A percentile compares a stretch with the other conserved stretches of the same genome.
These are phyloP conservation scores for Malurus elegans DNA, from an alignment of 2,113 vertebrate genomes.

Conservation along the genomic window DNA sequence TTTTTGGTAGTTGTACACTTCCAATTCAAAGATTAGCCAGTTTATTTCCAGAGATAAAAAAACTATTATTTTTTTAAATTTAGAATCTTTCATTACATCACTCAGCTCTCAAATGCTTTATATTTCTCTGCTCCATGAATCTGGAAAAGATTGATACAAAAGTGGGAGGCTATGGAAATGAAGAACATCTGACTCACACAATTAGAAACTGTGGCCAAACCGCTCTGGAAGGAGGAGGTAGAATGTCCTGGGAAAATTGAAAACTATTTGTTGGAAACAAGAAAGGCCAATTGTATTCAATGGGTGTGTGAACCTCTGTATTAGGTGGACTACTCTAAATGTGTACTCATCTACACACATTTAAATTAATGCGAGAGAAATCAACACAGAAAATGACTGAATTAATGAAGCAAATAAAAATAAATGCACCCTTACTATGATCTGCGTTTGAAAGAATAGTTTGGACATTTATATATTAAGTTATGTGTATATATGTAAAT, in stretches of 20 bases:
- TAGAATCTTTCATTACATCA: not conserved
- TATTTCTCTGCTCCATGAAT: not conserved
- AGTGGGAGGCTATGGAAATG: conserved; percentile 53
- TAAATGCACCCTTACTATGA: not conserved
- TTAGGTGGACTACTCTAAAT: not conserved
- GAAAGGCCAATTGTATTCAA: not conserved
- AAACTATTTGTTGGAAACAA: not conserved
- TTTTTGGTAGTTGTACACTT: not conserved
- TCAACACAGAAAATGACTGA: not conserved
- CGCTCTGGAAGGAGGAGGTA: conserved; percentile 19
- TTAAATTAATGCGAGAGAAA: not conserved
- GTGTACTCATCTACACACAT: not conserved
- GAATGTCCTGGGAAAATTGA: conserved; percentile 29
- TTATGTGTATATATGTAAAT: not conserved
- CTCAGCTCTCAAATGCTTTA: not conserved
- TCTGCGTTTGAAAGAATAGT: not conserved
- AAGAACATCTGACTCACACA: conserved; percentile 59
- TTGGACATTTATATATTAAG: not conserved
- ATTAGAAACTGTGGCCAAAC: not conserved
- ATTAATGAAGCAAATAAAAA: not conserved
- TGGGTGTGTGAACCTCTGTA: not conserved
- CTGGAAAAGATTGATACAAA: conserved; percentile 29
- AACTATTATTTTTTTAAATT: not conserved
- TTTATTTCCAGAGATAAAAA: not conserved
- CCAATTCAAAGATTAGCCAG: not conserved